These are phyloP conservation scores for Ginglymostoma cirratum DNA, from an alignment of 2,113 vertebrate genomes.

Conservation along the genomic window DNA sequence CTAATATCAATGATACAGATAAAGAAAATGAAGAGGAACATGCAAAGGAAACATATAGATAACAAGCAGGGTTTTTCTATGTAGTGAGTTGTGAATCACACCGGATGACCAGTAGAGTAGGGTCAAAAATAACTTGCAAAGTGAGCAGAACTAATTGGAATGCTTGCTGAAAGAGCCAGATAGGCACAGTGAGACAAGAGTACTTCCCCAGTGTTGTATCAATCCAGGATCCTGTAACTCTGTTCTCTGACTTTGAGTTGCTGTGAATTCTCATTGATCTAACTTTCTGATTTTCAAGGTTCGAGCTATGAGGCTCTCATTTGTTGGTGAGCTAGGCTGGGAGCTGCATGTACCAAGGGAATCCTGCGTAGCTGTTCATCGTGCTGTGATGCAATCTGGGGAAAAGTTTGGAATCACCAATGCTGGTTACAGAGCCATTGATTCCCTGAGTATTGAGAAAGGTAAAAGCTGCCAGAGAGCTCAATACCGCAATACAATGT, in stretches of 20 bases:
- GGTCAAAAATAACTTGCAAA: neutral
- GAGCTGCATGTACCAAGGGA: slow-evolving; percentile 79
- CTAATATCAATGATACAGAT: neutral
- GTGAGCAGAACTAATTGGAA: neutral
- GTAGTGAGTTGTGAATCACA: neutral
- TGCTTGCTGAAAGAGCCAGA: neutral
- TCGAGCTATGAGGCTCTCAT: slow-evolving; percentile 82
- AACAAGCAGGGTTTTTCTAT: neutral
- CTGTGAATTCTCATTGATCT: neutral
- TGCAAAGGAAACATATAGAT: neutral
- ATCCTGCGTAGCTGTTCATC: slow-evolving; percentile 75
- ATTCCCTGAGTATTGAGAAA: slow-evolving; percentile 96
- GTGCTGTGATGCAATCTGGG: slow-evolving; percentile 74
- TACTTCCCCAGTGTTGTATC: neutral
- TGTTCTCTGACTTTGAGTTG: too few relatives aligned
- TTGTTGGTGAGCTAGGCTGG: slow-evolving; percentile 93
- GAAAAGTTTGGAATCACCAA: slow-evolving; percentile 71
- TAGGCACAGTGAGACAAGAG: neutral
- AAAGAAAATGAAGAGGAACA: neutral
- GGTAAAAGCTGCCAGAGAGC: slow-evolving; percentile 51
- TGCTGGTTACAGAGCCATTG: slow-evolving; percentile 88
- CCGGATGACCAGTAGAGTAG: neutral
- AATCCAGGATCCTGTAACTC: neutral
- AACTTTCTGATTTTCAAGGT: slow-evolving; percentile 56
- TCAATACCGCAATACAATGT: neutral